These are phyloP conservation scores for Aleiodes alternator DNA, from an alignment of 2,888 invertebrate genomes.

Conservation along the genomic window DNA sequence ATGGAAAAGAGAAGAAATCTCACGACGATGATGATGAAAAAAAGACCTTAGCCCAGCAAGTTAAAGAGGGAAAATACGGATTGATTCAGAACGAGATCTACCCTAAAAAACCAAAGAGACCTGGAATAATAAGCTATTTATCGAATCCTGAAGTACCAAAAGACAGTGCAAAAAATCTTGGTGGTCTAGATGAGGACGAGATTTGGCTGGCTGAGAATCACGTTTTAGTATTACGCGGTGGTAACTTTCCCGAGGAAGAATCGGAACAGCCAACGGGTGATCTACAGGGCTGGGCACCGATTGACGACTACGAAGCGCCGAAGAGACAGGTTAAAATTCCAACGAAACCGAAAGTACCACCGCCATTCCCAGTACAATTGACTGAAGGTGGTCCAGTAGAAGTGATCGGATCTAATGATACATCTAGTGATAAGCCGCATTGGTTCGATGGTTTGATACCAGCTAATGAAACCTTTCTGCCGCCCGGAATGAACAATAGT, in stretches of 20 bases:
- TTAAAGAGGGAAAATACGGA: conserved; percentile 93
- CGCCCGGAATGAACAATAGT: conserved; percentile 75
- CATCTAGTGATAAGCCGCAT: conserved; percentile 78
- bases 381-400: conserved; percentile 90
- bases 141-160: conserved; percentile 88
- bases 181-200: conserved; percentile 89
- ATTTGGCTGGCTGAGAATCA: conserved; percentile 95
- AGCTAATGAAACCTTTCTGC: conserved; percentile 77
- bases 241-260: conserved; percentile 79
- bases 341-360: conserved; percentile 88
- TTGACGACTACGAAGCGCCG: conserved; percentile 90
- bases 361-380: conserved; percentile 95
- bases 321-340: conserved; percentile 90
- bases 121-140: conserved; percentile 89
- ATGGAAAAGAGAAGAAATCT: conserved; percentile 78
- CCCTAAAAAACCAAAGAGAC: conserved; percentile 82
- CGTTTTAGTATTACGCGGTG: conserved; percentile 88
- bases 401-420: conserved; percentile 88
- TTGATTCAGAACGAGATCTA: conserved; percentile 91
- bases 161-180: conserved; percentile 87
- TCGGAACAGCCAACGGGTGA: conserved; percentile 50
- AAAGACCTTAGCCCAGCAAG: conserved; percentile 92
- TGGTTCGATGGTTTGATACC: conserved; percentile 76
- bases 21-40: conserved; percentile 82
- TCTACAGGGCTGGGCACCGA: conserved; percentile 82